Evolutionary conservation across 2,888 invertebrate species (phyloP), one percentile per base, ranked within the genome.

Genomic region (Alviniconcha strummeri): DNA sequence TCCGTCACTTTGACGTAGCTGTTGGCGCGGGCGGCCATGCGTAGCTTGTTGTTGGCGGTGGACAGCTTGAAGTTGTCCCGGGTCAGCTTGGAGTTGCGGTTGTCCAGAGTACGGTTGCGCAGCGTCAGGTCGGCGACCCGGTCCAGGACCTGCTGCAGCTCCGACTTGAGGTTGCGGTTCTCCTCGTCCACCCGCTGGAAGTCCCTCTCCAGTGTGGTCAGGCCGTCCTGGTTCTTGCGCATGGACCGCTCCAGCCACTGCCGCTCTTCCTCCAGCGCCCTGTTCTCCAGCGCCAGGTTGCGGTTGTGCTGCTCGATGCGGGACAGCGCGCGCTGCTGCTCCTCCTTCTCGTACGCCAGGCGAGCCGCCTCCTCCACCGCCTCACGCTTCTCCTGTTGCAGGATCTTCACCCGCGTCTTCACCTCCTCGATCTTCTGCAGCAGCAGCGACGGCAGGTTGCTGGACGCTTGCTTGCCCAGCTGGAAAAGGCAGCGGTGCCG

Each of bases 341-440:
- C 81, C 5, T 77, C 79, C 54, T 64, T 74, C 57, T 84, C 82
- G 67, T 67, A 52, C 19, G 54, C 54, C 81, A 84, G 67, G 55
- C 77, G n/a, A 6, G 80, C 77, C 17, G 74, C 80, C 36, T 83
- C 80, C 60, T 83, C 83, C 60, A 56, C 17, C 7, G 81, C 81
- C 57, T 83, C 75, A 54, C 60, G 69, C 71, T 83, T 84, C 57
- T 83, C 83, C 17, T 83, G 72, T 67, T 86, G 80, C 55, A 86
- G 77, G n/a, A 84, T 82, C 9, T 54, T 56, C 57, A 84, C 83
- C 15, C 52, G 57, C 4, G 80, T 80, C 72, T 83, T 83, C 56
- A 83, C 81, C 69, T 86, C 86, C 17, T 86, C 86, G 54, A 86
- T 86, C 82, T 84, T 86, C 80, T 86, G 83, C 75, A 81, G 54